A percentile compares a stretch with the other conserved stretches of the same genome.
These are phyloP conservation scores for Nomada fucata DNA, from an alignment of 2,888 invertebrate species.

Conservation along the genomic window DNA sequence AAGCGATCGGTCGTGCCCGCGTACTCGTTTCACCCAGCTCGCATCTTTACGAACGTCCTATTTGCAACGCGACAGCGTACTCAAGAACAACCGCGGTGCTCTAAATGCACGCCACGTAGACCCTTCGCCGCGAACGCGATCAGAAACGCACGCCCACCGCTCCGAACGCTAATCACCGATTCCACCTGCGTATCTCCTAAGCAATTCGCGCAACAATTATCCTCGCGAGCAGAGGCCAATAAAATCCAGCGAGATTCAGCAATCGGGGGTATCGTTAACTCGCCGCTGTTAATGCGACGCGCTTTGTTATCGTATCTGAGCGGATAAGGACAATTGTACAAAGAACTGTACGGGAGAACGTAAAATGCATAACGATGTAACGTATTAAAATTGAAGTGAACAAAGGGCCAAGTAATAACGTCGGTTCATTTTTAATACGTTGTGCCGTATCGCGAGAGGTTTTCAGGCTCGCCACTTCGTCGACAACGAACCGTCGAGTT, in stretches of 20 bases:
- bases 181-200: conserved; percentile 34
- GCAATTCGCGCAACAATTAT: conserved; percentile 68
- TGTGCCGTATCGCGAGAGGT: not conserved
- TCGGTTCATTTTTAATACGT: not conserved
- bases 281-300: not conserved
- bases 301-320: not conserved
- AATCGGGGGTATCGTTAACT: conserved; percentile 20
- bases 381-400: no score
- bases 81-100: conserved; percentile 17
- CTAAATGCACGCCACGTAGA: conserved; percentile 41
- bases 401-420: no score
- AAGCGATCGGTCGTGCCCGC: no score
- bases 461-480: not conserved
- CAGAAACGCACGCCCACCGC: conserved; percentile 38
- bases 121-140: conserved; percentile 47
- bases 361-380: not conserved
- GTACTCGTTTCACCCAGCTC: not conserved
- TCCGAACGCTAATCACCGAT: conserved; percentile 36
- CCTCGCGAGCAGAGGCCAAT: conserved; percentile 54
- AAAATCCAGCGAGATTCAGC: conserved; percentile 32
- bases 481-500: conserved; percentile 18
- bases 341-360: not conserved
- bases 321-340: not conserved
- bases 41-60: conserved; percentile 20
- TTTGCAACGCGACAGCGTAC: conserved; percentile 34